Conservation (phyloP, 2,113 vertebrate genomes). For the Sander vitreus region DNA sequence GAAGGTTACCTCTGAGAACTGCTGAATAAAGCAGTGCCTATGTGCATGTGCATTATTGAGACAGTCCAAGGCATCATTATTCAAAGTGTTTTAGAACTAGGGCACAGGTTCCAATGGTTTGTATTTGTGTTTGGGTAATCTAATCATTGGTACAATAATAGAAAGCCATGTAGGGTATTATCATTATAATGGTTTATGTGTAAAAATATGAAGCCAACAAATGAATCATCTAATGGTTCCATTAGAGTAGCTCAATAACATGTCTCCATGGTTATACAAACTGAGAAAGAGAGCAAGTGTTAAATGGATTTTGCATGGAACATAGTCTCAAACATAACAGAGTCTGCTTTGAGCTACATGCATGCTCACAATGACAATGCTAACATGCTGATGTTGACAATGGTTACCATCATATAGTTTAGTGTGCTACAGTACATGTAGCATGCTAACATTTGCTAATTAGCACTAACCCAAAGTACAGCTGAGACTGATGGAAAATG, state of each 20-base stretch:
- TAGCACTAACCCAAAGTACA: neutral
- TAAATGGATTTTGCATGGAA: neutral
- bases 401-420: neutral
- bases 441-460: neutral
- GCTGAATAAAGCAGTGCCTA: slow-evolving; percentile 31
- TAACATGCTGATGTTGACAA: neutral
- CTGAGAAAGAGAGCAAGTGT: neutral
- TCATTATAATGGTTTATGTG: neutral
- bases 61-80: neutral
- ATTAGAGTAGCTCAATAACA: neutral
- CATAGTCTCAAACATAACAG: neutral
- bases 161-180: neutral
- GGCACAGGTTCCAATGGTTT: neutral
- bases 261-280: neutral
- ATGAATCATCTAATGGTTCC: neutral
- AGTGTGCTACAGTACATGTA: neutral
- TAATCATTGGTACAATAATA: neutral
- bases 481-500: neutral
- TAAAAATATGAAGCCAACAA: neutral
- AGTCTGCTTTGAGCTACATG: neutral
- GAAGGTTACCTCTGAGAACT: slow-evolving; percentile 57
- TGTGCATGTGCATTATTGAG: slow-evolving; percentile 6
- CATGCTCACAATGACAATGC: neutral
- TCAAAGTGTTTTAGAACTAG: neutral
- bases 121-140: neutral